These are phyloP conservation scores for Macrosoma leucophasiata DNA, from an alignment of 2,888 invertebrate genomes.

Conservation along the genomic window DNA sequence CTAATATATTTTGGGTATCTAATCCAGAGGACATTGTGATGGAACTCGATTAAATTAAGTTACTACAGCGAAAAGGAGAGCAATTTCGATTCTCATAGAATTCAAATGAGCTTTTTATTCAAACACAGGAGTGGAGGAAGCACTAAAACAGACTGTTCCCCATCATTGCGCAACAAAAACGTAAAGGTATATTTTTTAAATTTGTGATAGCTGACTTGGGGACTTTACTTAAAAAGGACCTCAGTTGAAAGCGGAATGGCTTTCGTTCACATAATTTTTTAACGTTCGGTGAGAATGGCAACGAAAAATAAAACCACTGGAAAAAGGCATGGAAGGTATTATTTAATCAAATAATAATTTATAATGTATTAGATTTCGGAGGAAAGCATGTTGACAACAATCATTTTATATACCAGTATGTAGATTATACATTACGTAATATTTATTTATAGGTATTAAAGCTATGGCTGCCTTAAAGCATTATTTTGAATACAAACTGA, in stretches of 20 bases:
- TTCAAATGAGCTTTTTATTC: slow-evolving; percentile 74
- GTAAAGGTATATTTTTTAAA: slow-evolving; percentile 41
- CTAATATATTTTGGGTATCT: slow-evolving; percentile 32
- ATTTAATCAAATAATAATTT: slow-evolving; percentile 43
- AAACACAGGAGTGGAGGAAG: slow-evolving; percentile 56
- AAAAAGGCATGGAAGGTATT: slow-evolving; percentile 27
- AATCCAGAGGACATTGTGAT: slow-evolving; percentile 62
- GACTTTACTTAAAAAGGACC: slow-evolving; percentile 27
- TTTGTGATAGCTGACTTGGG: slow-evolving; percentile 34
- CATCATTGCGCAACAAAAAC: slow-evolving; percentile 44
- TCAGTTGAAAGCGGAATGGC: slow-evolving; percentile 25
- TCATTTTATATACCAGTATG: slow-evolving; percentile 18
- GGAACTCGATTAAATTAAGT: slow-evolving; percentile 72
- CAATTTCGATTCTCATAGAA: slow-evolving; percentile 72
- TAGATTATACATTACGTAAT: slow-evolving; percentile 3
- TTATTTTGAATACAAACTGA: slow-evolving; percentile 12
- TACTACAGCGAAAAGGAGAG: slow-evolving; percentile 68
- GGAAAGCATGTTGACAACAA: slow-evolving; percentile 20
- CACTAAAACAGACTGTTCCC: slow-evolving; percentile 58
- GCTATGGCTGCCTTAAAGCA: slow-evolving; percentile 48
- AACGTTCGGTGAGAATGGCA: slow-evolving; percentile 13
- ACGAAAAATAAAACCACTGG: slow-evolving; percentile 17
- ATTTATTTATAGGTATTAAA: no score
- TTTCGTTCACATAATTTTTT: slow-evolving; percentile 19
- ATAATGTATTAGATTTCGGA: no score